These are phyloP conservation scores for Chromobotia macracanthus DNA, from an alignment of 2,797 vertebrate species.

Conservation along the genomic window DNA sequence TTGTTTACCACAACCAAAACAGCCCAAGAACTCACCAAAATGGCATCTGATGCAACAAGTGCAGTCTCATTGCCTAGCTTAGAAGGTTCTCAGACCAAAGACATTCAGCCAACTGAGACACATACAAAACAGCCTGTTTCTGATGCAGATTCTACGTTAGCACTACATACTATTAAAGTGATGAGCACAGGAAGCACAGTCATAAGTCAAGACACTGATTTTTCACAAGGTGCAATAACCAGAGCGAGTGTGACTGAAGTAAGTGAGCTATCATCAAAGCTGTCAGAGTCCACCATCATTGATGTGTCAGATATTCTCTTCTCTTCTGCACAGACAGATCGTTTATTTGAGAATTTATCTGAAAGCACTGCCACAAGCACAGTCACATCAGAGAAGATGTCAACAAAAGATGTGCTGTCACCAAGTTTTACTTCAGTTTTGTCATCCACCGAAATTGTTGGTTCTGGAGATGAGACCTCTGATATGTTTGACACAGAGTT, in stretches of 20 bases:
- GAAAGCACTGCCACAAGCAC: background rate
- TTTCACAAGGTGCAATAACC: background rate
- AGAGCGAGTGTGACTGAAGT: background rate
- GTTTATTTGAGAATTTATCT: conserved; percentile 32
- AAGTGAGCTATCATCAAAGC: conserved; percentile 1
- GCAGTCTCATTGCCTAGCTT: background rate
- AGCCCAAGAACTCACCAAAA: background rate
- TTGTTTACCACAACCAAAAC: background rate
- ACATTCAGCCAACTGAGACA: background rate
- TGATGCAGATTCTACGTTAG: background rate
- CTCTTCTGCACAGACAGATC: conserved; percentile 7
- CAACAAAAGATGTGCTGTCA: background rate
- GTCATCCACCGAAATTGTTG: background rate
- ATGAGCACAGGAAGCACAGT: background rate
- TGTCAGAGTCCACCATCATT: conserved; percentile 12
- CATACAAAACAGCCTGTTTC: background rate
- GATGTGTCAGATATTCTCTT: conserved; percentile 34
- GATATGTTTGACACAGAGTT: conserved; percentile 7
- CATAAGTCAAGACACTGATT: too few species aligned
- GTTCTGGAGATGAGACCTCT: conserved; percentile 11
- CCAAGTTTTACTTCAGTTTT: background rate
- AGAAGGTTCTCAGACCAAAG: background rate
- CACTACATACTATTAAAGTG: background rate
- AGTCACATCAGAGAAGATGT: background rate
- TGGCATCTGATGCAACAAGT: too few species aligned